Conservation (phyloP, 2,113 vertebrate genomes). For the Tyto alba region DNA sequence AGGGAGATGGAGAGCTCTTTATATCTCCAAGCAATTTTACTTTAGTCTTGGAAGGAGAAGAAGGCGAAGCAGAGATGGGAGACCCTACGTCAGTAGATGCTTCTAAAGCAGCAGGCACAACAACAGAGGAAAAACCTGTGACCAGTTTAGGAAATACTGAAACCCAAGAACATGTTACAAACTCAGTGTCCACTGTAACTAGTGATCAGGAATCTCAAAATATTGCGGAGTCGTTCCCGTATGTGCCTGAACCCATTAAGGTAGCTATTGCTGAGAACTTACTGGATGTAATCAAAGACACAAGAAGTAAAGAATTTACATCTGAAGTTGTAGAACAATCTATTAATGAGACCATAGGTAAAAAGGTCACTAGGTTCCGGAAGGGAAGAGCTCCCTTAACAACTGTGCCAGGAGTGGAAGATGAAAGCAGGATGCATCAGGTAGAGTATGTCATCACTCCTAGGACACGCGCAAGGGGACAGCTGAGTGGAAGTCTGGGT, state of each 20-base stretch:
- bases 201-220: constrained; percentile 63
- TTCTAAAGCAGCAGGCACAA: background rate
- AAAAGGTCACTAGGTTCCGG: constrained; percentile 34
- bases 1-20: constrained; percentile 69
- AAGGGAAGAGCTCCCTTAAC: constrained; percentile 5
- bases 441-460: constrained; percentile 20
- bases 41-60: constrained; percentile 88
- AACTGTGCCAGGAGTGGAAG: background rate
- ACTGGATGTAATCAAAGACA: constrained; percentile 72
- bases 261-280: constrained; percentile 73
- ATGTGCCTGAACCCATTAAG: constrained; percentile 75
- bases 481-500: background rate
- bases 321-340: constrained; percentile 61
- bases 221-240: constrained; percentile 60
- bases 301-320: constrained; percentile 73
- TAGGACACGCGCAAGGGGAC: constrained; percentile 43
- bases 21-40: constrained; percentile 77
- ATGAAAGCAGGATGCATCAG: background rate
- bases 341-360: constrained; percentile 52
- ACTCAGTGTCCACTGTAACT: constrained; percentile 45
- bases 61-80: constrained; percentile 64
- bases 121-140: background rate
- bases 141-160: background rate
- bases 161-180: constrained; percentile 14
- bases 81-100: background rate